Evolutionary conservation across 1,140 invertebrate genomes (phyloP).

Genomic region (Oreohelix idahoensis): DNA sequence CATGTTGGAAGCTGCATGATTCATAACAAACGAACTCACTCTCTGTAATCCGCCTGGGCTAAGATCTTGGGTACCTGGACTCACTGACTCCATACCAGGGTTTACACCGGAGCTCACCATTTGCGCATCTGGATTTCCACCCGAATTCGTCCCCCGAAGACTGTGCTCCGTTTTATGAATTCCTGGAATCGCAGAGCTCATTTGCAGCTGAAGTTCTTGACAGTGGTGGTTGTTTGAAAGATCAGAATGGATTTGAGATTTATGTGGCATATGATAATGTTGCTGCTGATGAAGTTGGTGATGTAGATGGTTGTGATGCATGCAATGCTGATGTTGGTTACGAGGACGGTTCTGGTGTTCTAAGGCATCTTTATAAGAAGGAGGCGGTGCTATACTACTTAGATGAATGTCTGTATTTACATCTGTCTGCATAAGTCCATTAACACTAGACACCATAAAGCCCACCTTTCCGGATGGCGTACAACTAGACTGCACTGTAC

Average conservation of each 20-base stretch:
- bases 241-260: neutral
- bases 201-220: neutral
- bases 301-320: neutral
- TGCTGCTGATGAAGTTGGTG: slow-evolving; percentile 27
- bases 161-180: slow-evolving; percentile 38
- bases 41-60: too few relatives aligned
- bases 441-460: neutral
- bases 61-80: neutral
- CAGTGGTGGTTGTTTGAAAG: neutral
- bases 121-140: too few relatives aligned
- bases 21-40: neutral
- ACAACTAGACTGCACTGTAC: neutral
- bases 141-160: neutral
- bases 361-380: slow-evolving; percentile 67
- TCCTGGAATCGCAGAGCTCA: slow-evolving; percentile 27
- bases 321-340: slow-evolving; percentile 17
- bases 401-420: slow-evolving; percentile 40
- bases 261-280: neutral
- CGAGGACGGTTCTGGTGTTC: slow-evolving; percentile 50
- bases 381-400: slow-evolving; percentile 58
- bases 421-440: slow-evolving; percentile 19
- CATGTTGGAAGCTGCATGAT: neutral
- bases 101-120: neutral
- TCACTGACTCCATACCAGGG: neutral
- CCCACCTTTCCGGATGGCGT: neutral